Conservation (phyloP, 2,113 vertebrate species). For the Centropus unirufus region DNA sequence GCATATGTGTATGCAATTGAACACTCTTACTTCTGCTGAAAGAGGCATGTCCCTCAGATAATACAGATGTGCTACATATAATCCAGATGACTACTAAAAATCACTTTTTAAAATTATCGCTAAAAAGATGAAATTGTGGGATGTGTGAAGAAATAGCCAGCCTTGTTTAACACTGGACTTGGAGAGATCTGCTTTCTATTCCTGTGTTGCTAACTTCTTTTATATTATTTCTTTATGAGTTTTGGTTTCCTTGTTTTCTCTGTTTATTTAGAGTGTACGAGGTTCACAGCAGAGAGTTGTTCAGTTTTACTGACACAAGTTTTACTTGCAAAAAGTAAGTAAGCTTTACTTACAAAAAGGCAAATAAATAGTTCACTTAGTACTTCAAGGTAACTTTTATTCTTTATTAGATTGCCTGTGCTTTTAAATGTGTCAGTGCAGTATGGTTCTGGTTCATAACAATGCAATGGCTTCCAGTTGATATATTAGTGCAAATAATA, state of each 20-base stretch:
- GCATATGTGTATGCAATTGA: fast-evolving
- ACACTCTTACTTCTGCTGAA: not conserved
- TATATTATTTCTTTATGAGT: not conserved
- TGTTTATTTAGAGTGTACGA: not conserved
- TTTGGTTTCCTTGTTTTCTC: not conserved
- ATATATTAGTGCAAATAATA: not conserved
- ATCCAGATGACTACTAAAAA: not conserved
- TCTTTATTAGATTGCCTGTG: not conserved
- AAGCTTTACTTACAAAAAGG: constrained; percentile 30
- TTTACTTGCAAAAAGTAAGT: too few species aligned
- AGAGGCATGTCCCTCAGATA: not conserved
- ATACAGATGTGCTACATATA: not conserved
- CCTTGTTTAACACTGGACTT: not conserved
- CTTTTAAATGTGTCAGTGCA: not conserved
- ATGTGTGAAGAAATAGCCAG: not conserved
- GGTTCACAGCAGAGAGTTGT: not conserved
- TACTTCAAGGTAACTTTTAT: not conserved
- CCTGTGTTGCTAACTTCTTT: not conserved
- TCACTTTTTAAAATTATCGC: not conserved
- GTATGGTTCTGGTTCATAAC: not conserved
- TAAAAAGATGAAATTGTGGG: not conserved
- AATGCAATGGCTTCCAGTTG: not conserved
- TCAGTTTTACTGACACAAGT: not conserved
- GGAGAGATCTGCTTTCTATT: not conserved
- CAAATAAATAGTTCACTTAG: constrained; percentile 11